These are phyloP conservation scores for Acipenser ruthenus DNA, from an alignment of 2,797 vertebrate species.

Conservation along the genomic window DNA sequence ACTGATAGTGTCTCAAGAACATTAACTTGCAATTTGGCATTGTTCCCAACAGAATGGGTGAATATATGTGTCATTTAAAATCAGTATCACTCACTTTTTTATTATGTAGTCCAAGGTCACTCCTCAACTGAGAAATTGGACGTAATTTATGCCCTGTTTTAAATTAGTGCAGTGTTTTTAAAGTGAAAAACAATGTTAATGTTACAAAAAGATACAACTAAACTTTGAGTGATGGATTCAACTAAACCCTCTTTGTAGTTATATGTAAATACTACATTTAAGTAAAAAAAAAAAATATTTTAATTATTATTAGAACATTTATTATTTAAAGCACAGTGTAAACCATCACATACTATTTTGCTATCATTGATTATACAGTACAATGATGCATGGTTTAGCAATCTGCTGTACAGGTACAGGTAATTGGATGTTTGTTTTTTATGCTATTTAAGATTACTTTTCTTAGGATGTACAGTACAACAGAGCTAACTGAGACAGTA, in stretches of 20 bases:
- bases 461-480: background rate
- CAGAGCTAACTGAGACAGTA: background rate
- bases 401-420: background rate
- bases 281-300: conserved; percentile 11
- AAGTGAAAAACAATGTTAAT: too few species aligned
- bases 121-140: background rate
- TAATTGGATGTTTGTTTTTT: background rate
- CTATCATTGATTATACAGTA: background rate
- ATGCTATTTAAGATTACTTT: background rate
- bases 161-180: too few species aligned
- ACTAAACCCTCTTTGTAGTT: conserved; percentile 14
- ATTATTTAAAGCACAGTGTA: conserved; percentile 18
- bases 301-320: conserved; percentile 24
- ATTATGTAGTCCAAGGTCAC: background rate
- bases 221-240: background rate
- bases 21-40: background rate
- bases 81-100: background rate
- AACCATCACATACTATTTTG: conserved; percentile 17
- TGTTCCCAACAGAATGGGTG: background rate
- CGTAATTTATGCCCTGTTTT: too few species aligned
- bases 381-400: background rate
- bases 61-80: background rate
- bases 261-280: conserved; percentile 26
- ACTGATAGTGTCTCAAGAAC: background rate
- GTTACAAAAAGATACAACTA: background rate